Conservation (phyloP, 2,888 invertebrate species). For the Papilio gigon region DNA sequence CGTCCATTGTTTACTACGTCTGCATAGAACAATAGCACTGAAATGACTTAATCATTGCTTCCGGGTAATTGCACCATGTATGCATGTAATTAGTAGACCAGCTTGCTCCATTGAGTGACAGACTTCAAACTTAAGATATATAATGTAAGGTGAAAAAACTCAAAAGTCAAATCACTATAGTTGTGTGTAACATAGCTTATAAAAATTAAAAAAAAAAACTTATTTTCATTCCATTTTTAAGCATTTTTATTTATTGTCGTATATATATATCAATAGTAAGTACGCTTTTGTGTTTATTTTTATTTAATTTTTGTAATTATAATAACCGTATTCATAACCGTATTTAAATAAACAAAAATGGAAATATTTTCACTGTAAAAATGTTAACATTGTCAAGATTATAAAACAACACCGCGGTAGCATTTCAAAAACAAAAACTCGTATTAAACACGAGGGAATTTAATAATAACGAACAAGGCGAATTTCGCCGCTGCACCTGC, state of each 20-base stretch:
- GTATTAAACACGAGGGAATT: constrained; percentile 10
- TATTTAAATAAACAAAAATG: neutral
- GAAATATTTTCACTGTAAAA: neutral
- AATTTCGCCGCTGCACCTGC: constrained; percentile 51
- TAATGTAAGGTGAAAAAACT: neutral
- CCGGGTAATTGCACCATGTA: constrained; percentile 31
- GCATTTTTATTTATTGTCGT: no score
- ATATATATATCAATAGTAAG: no score
- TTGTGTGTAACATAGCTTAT: no score
- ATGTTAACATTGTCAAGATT: neutral
- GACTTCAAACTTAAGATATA: neutral
- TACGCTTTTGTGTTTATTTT: neutral
- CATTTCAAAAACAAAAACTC: constrained; percentile 35
- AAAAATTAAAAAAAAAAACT: no score
- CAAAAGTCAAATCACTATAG: no score
- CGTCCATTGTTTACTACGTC: neutral
- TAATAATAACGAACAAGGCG: constrained; percentile 42
- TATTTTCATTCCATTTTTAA: no score
- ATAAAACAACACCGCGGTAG: neutral
- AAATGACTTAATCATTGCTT: constrained; percentile 11
- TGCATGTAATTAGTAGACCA: constrained; percentile 28
- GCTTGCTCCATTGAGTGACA: neutral
- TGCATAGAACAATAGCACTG: constrained; percentile 15
- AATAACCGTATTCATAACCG: neutral
- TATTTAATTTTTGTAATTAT: neutral